Evolutionary conservation across 2,888 invertebrate species (phyloP).

Genomic region (Fissipunctia ypsillon): DNA sequence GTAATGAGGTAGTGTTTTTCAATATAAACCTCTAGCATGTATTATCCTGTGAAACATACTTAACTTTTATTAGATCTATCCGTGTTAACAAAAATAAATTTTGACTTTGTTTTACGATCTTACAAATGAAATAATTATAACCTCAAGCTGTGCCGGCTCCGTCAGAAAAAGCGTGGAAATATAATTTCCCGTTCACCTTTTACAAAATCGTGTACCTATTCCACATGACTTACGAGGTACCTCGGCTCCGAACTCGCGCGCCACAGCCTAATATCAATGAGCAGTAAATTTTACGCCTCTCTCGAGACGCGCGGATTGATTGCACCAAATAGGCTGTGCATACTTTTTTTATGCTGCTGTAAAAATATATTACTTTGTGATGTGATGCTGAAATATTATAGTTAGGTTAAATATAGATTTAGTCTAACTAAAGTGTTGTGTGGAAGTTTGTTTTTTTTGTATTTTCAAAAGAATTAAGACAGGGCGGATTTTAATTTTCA

Average conservation of each 20-base stretch:
- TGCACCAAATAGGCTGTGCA: constrained; percentile 45
- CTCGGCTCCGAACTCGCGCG: constrained; percentile 9
- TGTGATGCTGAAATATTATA: constrained; percentile 5
- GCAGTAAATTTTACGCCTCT: constrained; percentile 58
- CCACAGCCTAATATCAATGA: constrained; percentile 44
- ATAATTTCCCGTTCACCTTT: constrained; percentile 26
- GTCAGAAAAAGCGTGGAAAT: constrained; percentile 9
- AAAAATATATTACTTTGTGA: constrained; percentile 27
- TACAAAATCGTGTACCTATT: constrained; percentile 31
- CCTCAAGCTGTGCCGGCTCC: neutral
- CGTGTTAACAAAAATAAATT: neutral
- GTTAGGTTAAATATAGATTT: constrained; percentile 11
- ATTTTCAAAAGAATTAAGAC: neutral
- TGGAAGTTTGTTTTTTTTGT: neutral
- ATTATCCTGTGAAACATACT: neutral
- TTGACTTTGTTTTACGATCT: neutral
- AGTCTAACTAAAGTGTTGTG: neutral
- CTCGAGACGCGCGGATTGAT: constrained; percentile 44
- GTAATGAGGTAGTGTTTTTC: neutral
- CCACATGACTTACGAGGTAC: constrained; percentile 49
- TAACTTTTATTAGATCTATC: neutral
- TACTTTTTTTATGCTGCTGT: constrained; percentile 39
- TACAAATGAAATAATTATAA: neutral
- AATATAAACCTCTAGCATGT: neutral
- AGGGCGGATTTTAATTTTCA: neutral